phyloP scores from a whole-genome alignment of 2,888 invertebrate species.

The Harpalus rufipes region DNA sequence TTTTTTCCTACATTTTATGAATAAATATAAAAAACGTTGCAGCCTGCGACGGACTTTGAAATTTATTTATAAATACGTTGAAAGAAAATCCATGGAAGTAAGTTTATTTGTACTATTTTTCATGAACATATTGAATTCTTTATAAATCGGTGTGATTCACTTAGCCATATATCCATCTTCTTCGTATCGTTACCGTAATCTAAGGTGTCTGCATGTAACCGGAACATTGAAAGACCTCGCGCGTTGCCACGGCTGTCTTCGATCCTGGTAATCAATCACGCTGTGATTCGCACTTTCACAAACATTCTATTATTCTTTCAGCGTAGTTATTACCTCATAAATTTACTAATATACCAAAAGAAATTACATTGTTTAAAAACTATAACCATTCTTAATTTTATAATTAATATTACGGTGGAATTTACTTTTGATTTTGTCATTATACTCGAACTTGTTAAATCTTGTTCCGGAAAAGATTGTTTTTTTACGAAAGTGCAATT shows the following conservation, averaged over 20 bases:
- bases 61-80: constrained; percentile 6
- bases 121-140: constrained; percentile 49
- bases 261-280: constrained; percentile 54
- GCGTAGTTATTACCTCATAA: constrained; percentile 15
- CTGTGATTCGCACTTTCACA: constrained; percentile 23
- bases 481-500: too few species aligned
- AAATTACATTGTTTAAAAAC: constrained; percentile 10
- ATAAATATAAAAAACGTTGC: neutral
- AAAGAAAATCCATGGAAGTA: constrained; percentile 6
- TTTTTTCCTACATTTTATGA: neutral
- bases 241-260: constrained; percentile 25
- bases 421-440: neutral
- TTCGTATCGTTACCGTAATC: constrained; percentile 53
- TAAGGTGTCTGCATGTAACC: constrained; percentile 60
- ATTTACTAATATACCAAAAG: neutral
- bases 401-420: neutral
- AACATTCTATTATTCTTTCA: constrained; percentile 39
- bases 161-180: constrained; percentile 57
- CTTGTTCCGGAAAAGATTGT: too few species aligned
- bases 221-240: constrained; percentile 63
- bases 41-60: neutral
- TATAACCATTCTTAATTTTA: neutral
- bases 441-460: too few species aligned
- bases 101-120: constrained; percentile 22
- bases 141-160: constrained; percentile 51